Percentiles rank a stretch among this genome's conserved stretches.
These are phyloP conservation scores for Pelmatolapia mariae DNA, from an alignment of 2,113 vertebrate genomes.

Conservation along the genomic window DNA sequence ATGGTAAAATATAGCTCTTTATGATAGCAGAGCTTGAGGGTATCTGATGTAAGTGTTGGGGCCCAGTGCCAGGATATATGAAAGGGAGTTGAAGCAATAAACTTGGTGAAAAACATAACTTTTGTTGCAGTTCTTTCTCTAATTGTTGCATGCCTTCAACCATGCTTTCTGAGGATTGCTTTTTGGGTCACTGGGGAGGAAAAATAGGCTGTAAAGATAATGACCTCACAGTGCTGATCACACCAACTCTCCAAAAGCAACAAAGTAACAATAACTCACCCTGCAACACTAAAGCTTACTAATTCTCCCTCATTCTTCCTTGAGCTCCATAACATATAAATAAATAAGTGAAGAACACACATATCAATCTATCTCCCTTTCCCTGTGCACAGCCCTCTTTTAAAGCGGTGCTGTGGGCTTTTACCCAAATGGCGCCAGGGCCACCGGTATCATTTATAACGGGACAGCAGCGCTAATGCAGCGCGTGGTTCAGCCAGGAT, in stretches of 20 bases:
- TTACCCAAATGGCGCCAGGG: conserved; percentile 76
- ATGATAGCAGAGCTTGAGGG: conserved; percentile 2
- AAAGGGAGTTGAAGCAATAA: background rate
- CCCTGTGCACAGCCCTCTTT: conserved; percentile 63
- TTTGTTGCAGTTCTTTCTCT: background rate
- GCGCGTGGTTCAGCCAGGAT: conserved; percentile 68
- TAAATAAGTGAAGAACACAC: conserved; percentile 73
- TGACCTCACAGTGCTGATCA: conserved; percentile 40
- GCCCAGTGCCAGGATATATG: background rate
- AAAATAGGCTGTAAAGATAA: conserved; percentile 31
- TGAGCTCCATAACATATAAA: conserved; percentile 61
- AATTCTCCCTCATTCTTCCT: conserved; percentile 66
- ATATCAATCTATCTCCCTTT: conserved; percentile 76
- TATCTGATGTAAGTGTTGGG: conserved; percentile 12
- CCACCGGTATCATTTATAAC: conserved; percentile 81
- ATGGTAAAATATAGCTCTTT: background rate
- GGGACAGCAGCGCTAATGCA: conserved; percentile 74
- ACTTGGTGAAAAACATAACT: background rate
- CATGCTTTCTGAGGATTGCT: background rate
- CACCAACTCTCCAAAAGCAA: conserved; percentile 20
- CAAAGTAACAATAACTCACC: conserved; percentile 55
- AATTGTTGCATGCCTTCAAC: background rate
- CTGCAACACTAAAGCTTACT: conserved; percentile 56
- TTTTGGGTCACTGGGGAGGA: conserved; percentile 36
- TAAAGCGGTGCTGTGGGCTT: conserved; percentile 78